Evolutionary conservation across 2,797 vertebrate genomes (phyloP).

Genomic region (Rhabdomys pumilio): DNA sequence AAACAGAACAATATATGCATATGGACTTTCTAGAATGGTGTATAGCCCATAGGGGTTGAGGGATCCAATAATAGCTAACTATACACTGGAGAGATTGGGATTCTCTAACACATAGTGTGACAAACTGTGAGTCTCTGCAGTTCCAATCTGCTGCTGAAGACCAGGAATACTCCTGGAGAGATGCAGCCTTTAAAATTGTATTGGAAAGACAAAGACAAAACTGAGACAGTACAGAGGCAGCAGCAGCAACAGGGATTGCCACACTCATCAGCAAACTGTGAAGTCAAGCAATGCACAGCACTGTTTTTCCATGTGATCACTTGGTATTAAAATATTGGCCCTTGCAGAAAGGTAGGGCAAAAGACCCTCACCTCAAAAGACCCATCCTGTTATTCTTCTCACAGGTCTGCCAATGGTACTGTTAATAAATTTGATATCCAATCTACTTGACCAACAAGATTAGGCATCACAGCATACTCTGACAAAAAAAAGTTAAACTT

Average conservation of each 20-base stretch:
- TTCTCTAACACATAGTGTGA: too few relatives aligned
- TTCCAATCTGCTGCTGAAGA: background rate
- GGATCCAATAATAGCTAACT: background rate
- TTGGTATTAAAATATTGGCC: background rate
- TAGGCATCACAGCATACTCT: slow-evolving; percentile 89
- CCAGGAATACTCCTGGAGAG: background rate
- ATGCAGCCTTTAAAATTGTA: background rate
- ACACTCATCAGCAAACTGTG: background rate
- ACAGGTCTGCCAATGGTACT: background rate
- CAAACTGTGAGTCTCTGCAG: background rate
- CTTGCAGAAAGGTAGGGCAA: background rate
- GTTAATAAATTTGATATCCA: background rate
- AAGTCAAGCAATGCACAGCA: background rate
- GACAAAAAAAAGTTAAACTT: slow-evolving; percentile 92
- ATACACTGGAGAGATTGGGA: background rate
- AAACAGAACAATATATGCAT: background rate
- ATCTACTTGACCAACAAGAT: background rate
- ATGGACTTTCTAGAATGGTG: too few relatives aligned
- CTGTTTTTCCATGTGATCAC: background rate
- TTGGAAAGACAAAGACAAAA: background rate
- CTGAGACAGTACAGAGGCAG: background rate
- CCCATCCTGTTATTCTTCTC: background rate
- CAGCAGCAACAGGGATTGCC: background rate
- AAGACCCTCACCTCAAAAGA: too few relatives aligned
- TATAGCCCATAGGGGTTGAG: background rate